Base-by-base conservation (phyloP, 2,797 vertebrate species). In the Lutjanus argentimaculatus region DNA sequence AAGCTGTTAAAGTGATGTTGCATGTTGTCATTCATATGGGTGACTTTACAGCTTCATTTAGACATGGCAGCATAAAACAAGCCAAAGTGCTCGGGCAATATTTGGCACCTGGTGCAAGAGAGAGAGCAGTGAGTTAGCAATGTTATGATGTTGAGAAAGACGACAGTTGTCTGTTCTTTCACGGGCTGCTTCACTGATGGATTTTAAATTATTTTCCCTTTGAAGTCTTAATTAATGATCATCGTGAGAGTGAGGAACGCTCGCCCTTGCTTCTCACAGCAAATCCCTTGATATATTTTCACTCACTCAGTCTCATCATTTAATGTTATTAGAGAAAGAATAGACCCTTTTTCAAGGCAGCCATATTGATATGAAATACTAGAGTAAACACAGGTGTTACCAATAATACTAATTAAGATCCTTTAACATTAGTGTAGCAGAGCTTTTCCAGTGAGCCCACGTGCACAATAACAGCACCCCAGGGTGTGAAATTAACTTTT, bases 171-270 rank as follows among this genome's bases (percentile, higher is more conserved):
- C 46, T 19, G 55, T n/a, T 42, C 21, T 22, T n/a, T 8, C 46
- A 64, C 57, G 68, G n/a, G 53, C 62, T 56, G 56, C 22, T 46
- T 6, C 42, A 53, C 14, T 68, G 66, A 80, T 72, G 46, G 42
- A 78, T 78, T 86, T 75, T 30, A 72, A 67, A 80, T 16, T 66
- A 53, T 40, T 58, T 70, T 64, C 14, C 57, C 15, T 59, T 59
- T 63, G 55, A 70, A 66, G 40, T 58, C 52, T 69, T 75, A 77
- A 80, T 69, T 75, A 77, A 80, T 72, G 30, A 73, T 53, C 19
- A 7, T 6, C 17, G 43, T 79, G 72, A 79, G 51, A 1, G 6
- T 43, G 42, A 78, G 62, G 55, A 63, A 74, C 14, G 3, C 22
- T 57, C 51, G 42, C 62, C 73, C 40, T 10, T 9, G 48, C 57